phyloP scores from a whole-genome alignment of 2,797 vertebrate species.

The Sebastes baramenuke region DNA sequence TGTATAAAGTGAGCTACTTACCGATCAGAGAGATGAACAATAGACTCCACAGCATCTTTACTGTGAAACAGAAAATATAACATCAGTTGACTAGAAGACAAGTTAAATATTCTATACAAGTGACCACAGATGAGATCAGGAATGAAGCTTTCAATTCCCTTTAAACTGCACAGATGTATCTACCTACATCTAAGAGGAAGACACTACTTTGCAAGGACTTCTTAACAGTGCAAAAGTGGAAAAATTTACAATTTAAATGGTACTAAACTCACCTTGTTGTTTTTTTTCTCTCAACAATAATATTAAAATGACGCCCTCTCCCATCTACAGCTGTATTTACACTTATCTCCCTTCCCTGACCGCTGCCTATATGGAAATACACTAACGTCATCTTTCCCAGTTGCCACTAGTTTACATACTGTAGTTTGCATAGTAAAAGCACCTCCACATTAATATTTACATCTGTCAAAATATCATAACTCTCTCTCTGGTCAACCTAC shows the following conservation, averaged over 20 bases:
- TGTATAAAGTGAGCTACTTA: conserved; percentile 15
- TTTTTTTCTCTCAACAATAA: background rate
- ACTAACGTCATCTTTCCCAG: background rate
- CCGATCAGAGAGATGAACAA: conserved; percentile 2
- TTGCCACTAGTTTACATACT: no score
- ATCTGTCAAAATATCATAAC: background rate
- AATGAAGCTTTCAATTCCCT: background rate
- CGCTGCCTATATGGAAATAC: background rate
- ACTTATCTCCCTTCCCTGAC: background rate
- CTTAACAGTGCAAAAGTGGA: background rate
- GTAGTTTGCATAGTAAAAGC: background rate
- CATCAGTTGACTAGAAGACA: background rate
- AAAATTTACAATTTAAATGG: no score
- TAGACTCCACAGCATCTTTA: conserved; percentile 28
- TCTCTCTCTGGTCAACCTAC: background rate
- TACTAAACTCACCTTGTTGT: background rate
- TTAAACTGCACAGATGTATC: background rate
- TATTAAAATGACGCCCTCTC: background rate
- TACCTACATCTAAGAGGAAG: background rate
- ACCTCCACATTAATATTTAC: background rate
- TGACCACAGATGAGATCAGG: background rate
- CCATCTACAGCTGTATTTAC: background rate
- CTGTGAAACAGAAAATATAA: background rate
- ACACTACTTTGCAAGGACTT: background rate
- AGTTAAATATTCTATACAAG: background rate